Evolutionary conservation across 2,888 invertebrate species (phyloP), one percentile per base, ranked within the genome.

Genomic region (Saturnia japonica): DNA sequence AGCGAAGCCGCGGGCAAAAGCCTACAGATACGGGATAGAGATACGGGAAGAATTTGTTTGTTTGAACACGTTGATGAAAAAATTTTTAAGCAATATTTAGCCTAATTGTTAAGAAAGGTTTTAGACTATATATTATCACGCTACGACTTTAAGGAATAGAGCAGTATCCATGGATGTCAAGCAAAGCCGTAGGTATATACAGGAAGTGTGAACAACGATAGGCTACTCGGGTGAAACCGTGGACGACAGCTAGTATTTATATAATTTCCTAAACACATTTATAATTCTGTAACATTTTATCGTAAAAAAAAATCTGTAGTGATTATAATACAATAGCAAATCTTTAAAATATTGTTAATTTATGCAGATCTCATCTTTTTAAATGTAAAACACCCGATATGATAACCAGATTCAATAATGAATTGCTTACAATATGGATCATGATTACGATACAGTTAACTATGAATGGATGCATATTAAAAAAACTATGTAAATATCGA

Each of bases 401-500:
- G 54, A n/a, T 54, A 11, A 22, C 22, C n/a, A 54, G 22, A n/a
- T 54, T 54, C 22, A 28, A 60, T 28, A 60, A 64, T 64, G 40
- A 64, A 19, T 40, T n/a, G 1, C 16, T 40, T 40, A 62, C 34
- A 19, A 40, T 40, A 1, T 14, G 40, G 16, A 14, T 47, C n/a
- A 12, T 45, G 9, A 51, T 51, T 40, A 45, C 70, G 16, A 54
- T 19, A 67, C 25, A 54, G 19, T 47, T 42, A 80, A 80, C 77
- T 78, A 75, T 77, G 78, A 78, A 79, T 79, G 85, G 87, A 87
- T 85, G 88, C 88, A 91, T 91, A 91, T 91, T 91, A 91, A 91
- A 91, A 90, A 86, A 87, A 86, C 86, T 89, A 92, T 91, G 90
- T 92, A 90, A 91, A 92, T 93, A 93, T 93, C 91, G 93, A 93